These are phyloP conservation scores for Hyperoodon ampullatus DNA, from an alignment of 2,113 vertebrate species.

Conservation along the genomic window DNA sequence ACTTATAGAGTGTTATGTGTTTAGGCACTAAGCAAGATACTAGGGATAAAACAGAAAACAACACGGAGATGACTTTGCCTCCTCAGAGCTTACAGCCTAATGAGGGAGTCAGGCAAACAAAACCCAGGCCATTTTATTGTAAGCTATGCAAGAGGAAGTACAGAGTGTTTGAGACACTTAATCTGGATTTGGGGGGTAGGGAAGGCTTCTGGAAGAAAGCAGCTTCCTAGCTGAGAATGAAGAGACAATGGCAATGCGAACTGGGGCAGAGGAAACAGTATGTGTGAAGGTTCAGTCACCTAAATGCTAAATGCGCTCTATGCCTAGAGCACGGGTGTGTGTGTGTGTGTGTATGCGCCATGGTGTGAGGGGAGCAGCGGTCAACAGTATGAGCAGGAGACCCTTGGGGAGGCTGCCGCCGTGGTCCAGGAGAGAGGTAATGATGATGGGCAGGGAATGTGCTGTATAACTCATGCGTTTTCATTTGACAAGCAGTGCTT, in stretches of 20 bases:
- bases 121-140: neutral
- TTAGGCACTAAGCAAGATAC: neutral
- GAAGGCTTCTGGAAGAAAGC: neutral
- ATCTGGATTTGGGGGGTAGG: neutral
- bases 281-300: neutral
- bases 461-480: neutral
- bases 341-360: accelerated
- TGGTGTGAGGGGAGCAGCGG: accelerated
- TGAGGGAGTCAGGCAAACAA: neutral
- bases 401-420: neutral
- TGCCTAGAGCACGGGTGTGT: neutral
- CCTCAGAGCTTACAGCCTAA: neutral
- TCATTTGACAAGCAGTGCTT: neutral
- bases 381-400: too few relatives aligned
- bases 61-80: neutral
- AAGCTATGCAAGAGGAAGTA: neutral
- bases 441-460: neutral
- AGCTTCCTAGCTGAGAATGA: neutral
- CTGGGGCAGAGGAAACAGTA: neutral
- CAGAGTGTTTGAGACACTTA: neutral
- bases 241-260: neutral
- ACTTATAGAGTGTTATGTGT: neutral
- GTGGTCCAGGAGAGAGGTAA: neutral
- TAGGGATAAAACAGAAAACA: neutral
- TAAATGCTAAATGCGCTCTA: neutral